Percentiles rank a stretch among this genome's conserved stretches.
phyloP scores from a whole-genome alignment of 2,888 invertebrate genomes.

The Andrena haemorrhoa region DNA sequence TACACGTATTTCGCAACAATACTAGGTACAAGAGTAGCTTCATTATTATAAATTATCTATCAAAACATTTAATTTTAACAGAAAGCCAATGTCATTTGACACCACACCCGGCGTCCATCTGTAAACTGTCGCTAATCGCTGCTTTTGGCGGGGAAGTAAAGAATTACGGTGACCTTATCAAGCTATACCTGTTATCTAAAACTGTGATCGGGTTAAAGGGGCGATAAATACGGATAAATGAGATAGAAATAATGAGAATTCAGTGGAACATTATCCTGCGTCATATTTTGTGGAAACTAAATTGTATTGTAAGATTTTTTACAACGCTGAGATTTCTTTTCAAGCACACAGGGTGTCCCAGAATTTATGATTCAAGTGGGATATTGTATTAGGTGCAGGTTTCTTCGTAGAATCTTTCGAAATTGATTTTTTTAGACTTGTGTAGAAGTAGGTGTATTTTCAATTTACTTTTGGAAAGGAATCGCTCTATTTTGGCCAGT shows the following conservation, averaged over 20 bases:
- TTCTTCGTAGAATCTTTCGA: neutral
- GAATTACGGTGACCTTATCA: neutral
- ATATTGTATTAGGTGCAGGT: neutral
- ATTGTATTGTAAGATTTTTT: neutral
- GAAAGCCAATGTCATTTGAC: constrained; percentile 74
- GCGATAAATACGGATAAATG: neutral
- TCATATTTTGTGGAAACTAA: neutral
- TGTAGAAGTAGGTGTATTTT: neutral
- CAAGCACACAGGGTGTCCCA: neutral
- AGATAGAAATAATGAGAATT: neutral
- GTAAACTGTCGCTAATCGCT: constrained; percentile 61
- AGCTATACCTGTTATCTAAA: neutral
- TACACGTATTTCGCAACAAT: constrained; percentile 77
- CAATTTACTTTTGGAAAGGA: neutral
- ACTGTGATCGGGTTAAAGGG: neutral
- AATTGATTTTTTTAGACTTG: neutral
- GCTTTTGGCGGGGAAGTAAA: constrained; percentile 11
- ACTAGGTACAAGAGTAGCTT: constrained; percentile 80
- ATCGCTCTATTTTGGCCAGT: neutral
- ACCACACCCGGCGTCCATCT: constrained; percentile 71
- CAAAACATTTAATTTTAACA: constrained; percentile 74
- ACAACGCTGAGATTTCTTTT: neutral
- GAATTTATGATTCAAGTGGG: neutral
- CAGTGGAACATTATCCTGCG: neutral
- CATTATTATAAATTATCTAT: constrained; percentile 77